Percentiles rank a stretch among this genome's conserved stretches.
phyloP scores from a whole-genome alignment of 2,113 vertebrate species.

The Elgaria multicarinata region DNA sequence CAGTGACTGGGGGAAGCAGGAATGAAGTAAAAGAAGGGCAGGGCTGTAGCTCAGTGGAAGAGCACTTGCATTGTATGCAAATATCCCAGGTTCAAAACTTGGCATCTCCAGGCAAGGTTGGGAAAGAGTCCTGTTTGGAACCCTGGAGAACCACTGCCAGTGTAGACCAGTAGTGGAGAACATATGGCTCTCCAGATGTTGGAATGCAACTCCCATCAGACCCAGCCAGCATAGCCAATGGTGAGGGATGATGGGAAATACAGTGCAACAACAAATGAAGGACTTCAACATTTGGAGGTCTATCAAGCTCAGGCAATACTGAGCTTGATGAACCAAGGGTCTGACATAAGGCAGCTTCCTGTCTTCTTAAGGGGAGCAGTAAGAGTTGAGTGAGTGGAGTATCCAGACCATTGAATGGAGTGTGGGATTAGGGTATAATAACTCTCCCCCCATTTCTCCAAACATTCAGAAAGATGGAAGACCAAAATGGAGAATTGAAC shows the following conservation, averaged over 20 bases:
- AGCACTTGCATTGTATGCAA: not conserved
- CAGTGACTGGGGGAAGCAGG: not conserved
- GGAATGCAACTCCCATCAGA: too few species aligned
- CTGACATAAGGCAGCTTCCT: not conserved
- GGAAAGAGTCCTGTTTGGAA: not conserved
- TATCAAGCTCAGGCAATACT: not conserved
- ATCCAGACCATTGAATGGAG: not conserved
- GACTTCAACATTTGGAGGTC: not conserved
- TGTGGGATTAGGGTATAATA: not conserved
- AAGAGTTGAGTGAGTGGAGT: not conserved
- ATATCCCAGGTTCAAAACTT: not conserved
- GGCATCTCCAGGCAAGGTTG: not conserved
- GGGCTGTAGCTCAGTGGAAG: not conserved
- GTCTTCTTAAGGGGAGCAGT: not conserved
- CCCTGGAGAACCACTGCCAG: not conserved
- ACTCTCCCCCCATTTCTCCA: not conserved
- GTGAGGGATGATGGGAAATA: not conserved
- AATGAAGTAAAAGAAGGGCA: not conserved
- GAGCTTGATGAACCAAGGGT: too few species aligned
- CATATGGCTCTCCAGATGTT: too few species aligned
- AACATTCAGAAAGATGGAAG: not conserved
- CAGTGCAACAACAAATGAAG: not conserved
- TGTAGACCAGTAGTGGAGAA: not conserved
- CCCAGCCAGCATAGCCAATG: too few species aligned
- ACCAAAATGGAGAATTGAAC: not conserved